These are phyloP conservation scores for Shinisaurus crocodilurus DNA, from an alignment of 2,113 vertebrate genomes.

Conservation along the genomic window DNA sequence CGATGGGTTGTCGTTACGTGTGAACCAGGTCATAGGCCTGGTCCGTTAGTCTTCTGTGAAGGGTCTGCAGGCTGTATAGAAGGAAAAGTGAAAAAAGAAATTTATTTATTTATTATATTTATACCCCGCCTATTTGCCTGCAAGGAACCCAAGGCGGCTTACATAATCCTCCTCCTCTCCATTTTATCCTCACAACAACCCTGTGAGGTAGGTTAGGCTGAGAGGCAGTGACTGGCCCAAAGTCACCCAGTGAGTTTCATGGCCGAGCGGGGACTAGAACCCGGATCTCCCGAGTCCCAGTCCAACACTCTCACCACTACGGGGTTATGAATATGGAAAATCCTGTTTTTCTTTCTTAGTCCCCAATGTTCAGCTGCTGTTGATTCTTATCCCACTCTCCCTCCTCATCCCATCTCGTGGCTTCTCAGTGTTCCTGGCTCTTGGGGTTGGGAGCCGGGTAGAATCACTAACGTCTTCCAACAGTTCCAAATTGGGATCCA, in stretches of 20 bases:
- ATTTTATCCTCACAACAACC: too few relatives aligned
- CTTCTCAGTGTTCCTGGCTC: not conserved
- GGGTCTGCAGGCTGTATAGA: not conserved
- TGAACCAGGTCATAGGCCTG: not conserved
- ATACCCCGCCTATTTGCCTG: too few relatives aligned
- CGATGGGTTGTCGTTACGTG: too few relatives aligned
- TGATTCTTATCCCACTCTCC: not conserved
- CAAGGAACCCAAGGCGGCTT: too few relatives aligned
- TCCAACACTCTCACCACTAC: too few relatives aligned
- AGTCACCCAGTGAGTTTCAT: too few relatives aligned
- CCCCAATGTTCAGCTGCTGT: not conserved
- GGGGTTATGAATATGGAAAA: not conserved
- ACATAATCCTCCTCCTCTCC: too few relatives aligned
- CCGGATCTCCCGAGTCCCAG: too few relatives aligned
- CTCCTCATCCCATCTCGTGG: not conserved
- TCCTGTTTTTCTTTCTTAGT: not conserved
- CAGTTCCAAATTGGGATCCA: not conserved
- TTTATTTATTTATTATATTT: too few relatives aligned
- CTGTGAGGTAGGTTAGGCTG: too few relatives aligned
- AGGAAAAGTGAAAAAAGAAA: not conserved
- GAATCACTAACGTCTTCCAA: not conserved
- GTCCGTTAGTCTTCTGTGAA: not conserved
- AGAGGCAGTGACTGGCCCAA: too few relatives aligned
- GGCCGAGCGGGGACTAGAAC: too few relatives aligned
- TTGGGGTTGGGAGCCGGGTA: not conserved